These are phyloP conservation scores for Cryptotis parvus DNA, from an alignment of 2,113 vertebrate species.

Conservation along the genomic window DNA sequence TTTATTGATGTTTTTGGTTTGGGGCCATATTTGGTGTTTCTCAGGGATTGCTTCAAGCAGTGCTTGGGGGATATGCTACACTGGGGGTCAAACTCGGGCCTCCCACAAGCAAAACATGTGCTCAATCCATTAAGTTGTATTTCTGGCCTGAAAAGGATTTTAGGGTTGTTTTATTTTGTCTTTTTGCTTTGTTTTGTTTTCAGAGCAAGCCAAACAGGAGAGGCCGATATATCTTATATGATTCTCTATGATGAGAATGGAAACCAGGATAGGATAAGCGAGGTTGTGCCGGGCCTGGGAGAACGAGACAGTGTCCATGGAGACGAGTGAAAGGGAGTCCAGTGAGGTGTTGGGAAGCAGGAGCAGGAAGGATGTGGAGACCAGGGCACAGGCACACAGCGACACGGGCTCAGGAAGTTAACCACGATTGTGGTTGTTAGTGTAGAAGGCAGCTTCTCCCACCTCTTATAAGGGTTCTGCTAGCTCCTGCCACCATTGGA, in stretches of 20 bases:
- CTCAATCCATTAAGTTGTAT: too few species aligned
- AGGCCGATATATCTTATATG: neutral
- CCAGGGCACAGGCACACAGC: neutral
- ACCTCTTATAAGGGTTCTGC: neutral
- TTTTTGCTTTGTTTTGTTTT: too few species aligned
- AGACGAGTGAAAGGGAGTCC: neutral
- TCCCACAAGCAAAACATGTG: too few species aligned
- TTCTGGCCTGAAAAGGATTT: too few species aligned
- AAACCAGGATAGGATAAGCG: neutral
- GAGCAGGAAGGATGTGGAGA: neutral
- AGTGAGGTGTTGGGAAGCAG: neutral
- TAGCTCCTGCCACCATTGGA: neutral
- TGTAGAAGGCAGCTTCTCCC: neutral
- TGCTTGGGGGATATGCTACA: too few species aligned
- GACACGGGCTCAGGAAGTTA: neutral
- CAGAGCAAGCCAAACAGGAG: neutral
- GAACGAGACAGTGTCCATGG: neutral
- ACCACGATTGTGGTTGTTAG: neutral
- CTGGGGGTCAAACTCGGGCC: too few species aligned
- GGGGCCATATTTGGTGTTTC: too few species aligned
- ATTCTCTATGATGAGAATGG: neutral
- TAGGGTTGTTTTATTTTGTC: too few species aligned
- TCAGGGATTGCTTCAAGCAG: too few species aligned
- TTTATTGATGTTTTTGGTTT: too few species aligned
- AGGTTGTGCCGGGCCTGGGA: neutral